A percentile compares a stretch with the other conserved stretches of the same genome.
These are phyloP conservation scores for Phycodurus eques DNA, from an alignment of 2,113 vertebrate species.

Conservation along the genomic window DNA sequence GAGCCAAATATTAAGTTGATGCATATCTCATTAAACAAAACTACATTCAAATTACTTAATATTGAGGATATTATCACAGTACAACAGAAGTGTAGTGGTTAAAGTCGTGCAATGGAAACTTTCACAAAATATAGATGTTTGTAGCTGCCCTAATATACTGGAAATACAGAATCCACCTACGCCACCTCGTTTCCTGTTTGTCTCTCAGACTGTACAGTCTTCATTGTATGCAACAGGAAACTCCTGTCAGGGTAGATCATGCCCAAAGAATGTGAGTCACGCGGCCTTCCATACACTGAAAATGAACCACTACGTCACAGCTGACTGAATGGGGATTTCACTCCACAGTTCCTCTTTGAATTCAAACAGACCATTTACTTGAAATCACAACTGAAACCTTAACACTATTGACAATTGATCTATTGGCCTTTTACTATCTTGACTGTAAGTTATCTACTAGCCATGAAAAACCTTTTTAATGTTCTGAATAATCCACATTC, in stretches of 20 bases:
- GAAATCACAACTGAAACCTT: conserved; percentile 34
- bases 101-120: conserved; percentile 9
- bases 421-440: too few relatives aligned
- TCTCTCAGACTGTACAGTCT: conserved; percentile 15
- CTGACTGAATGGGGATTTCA: conserved; percentile 38
- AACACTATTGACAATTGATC: too few relatives aligned
- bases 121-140: conserved; percentile 25
- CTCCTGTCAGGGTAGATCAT: conserved; percentile 44
- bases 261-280: conserved; percentile 51
- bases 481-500: too few relatives aligned
- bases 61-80: background rate
- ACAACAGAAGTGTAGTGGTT: background rate
- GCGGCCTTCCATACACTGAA: conserved; percentile 34
- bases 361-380: conserved; percentile 27
- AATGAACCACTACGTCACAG: conserved; percentile 51
- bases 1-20: too few relatives aligned
- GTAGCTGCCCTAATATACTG: conserved; percentile 14
- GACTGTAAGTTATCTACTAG: background rate
- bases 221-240: conserved; percentile 59
- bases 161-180: conserved; percentile 26
- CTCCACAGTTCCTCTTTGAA: conserved; percentile 45
- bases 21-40: background rate
- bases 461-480: background rate
- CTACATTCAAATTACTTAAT: background rate
- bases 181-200: conserved; percentile 57